Conservation (phyloP, 2,113 vertebrate genomes). For the Emydura subglobosa region DNA sequence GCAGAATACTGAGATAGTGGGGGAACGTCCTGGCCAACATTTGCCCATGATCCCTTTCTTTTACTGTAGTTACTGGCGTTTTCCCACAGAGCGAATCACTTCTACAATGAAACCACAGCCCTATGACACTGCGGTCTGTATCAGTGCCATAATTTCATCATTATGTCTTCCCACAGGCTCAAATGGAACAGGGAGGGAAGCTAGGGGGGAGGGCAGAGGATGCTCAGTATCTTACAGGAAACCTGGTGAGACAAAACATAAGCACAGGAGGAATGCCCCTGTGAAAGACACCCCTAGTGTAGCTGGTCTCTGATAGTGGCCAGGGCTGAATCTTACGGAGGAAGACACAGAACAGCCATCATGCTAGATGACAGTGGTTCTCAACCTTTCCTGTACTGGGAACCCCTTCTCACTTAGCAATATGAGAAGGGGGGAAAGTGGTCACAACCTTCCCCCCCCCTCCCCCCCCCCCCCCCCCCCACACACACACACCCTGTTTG, state of each 20-base stretch:
- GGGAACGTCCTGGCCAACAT: neutral
- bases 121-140: too few species aligned
- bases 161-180: neutral
- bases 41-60: neutral
- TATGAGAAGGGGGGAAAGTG: neutral
- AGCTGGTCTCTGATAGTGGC: too few species aligned
- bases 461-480: too few species aligned
- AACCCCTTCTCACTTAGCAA: neutral
- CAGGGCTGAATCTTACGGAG: neutral
- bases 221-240: neutral
- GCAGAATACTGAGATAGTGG: neutral
- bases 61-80: neutral
- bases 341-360: too few species aligned
- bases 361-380: neutral
- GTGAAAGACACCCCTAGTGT: neutral
- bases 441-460: neutral
- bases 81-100: neutral
- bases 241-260: neutral
- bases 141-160: too few species aligned
- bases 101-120: neutral
- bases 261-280: neutral
- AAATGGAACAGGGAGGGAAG: neutral
- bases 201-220: neutral
- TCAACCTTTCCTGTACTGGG: neutral
- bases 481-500: neutral